Conservation (phyloP, 1,140 invertebrate species). For the Zeugodacus cucurbitae region DNA sequence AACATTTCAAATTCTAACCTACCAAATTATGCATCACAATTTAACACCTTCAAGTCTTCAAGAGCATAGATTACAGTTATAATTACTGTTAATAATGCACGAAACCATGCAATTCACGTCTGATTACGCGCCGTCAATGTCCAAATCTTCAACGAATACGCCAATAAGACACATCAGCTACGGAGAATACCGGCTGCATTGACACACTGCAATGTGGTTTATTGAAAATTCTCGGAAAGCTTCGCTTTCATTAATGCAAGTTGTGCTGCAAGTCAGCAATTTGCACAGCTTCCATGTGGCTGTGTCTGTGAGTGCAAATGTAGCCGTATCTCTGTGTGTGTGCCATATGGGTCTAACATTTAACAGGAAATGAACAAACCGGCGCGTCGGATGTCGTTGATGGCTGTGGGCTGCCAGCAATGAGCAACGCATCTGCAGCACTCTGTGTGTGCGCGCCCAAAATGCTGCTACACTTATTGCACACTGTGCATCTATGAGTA, state of each 20-base stretch:
- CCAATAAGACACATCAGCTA: background rate
- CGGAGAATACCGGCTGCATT: background rate
- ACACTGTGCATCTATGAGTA: background rate
- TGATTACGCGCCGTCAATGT: background rate
- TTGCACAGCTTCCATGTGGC: background rate
- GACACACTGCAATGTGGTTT: background rate
- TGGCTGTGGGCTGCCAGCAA: background rate
- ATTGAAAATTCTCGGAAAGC: background rate
- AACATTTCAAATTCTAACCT: too few species aligned
- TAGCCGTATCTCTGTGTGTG: background rate
- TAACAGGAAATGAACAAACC: background rate
- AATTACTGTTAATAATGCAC: too few species aligned
- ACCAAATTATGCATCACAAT: too few species aligned
- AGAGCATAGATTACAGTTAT: too few species aligned
- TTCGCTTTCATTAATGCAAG: background rate
- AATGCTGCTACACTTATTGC: background rate
- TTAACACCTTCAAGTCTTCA: too few species aligned
- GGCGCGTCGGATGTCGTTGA: background rate
- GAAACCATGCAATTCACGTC: background rate
- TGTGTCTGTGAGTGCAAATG: background rate
- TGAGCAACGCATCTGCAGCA: background rate
- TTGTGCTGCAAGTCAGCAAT: background rate
- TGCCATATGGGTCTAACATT: background rate
- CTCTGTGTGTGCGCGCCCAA: background rate
- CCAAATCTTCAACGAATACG: background rate